Evolutionary conservation across 2,888 invertebrate species (phyloP), one percentile per base, ranked within the genome.

Genomic region (Salticus scenicus): DNA sequence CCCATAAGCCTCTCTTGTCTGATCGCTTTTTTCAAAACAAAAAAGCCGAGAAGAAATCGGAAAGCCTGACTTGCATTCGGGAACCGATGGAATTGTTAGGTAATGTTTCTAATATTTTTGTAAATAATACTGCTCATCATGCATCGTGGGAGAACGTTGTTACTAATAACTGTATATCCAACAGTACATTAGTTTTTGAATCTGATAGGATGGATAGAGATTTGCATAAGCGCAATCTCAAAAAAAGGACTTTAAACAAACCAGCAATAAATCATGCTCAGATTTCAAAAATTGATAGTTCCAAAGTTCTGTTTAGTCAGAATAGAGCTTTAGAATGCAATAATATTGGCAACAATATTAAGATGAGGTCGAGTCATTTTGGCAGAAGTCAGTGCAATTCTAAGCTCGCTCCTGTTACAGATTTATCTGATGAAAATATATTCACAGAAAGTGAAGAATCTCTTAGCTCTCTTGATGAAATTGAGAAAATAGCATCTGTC

Each of bases 141-240:
- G 75, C 86, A 24, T 86, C 86, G 0, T 86, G 86, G 86, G 86
- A 86, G 57, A 86, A 86, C 67, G 75, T 86, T 47, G 78, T 80
- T 12, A 70, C 80, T 4, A 86, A 80, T 41, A 86, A 80, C 17
- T 79, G 76, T 37, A 41, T 78, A 4, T 37, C 86, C 7, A 80
- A 71, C 31, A 86, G 69, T 41, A 28, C 66, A 1, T 37, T 83
- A 37, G 79, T 79, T 27, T 85, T 85, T 41, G 85, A 85, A 8
- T 73, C 84, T n/a, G 85, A 85, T 33, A 72, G 83, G 28, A 57
- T 84, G 20, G 83, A 84, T 74, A 28, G 74, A n/a, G 75, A 85
- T 71, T 69, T 79, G 70, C 79, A 78, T 47, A 78, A 85, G 28
- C 85, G 78, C 4, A 79, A 79, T 27, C 33, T 78, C 28, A 85